Percentiles rank a stretch among this genome's conserved stretches.
Conservation (phyloP, 2,888 invertebrate genomes). For the Drosophila austrosaltans region DNA sequence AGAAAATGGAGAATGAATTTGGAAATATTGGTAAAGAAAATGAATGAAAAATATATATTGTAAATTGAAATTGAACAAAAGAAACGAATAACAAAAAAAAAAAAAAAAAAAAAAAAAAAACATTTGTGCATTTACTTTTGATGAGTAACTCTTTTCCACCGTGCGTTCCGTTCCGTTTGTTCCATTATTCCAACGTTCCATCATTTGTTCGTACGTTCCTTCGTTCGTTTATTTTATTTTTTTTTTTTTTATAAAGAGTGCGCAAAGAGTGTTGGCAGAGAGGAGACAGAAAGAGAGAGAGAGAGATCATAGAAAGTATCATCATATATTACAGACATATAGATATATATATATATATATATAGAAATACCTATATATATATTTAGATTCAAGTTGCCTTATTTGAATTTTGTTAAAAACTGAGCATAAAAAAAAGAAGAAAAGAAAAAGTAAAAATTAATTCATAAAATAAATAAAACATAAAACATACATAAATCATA, state of each 20-base stretch:
- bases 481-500: constrained; percentile 23
- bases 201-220: neutral
- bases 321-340: constrained; percentile 27
- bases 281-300: neutral
- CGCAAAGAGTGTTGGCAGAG: constrained; percentile 1
- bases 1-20: neutral
- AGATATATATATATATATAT: constrained; percentile 33
- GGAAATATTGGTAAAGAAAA: neutral
- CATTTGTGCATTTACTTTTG: constrained; percentile 8
- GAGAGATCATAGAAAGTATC: constrained; percentile 9
- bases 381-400: constrained; percentile 80
- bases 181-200: neutral
- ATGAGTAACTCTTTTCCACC: neutral
- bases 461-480: neutral
- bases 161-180: neutral
- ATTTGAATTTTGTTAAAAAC: constrained; percentile 75
- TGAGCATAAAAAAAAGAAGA: constrained; percentile 22
- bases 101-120: neutral
- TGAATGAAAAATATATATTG: neutral
- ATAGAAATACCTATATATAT: constrained; percentile 37
- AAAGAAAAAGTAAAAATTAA: constrained; percentile 5
- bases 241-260: neutral
- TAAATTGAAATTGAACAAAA: constrained; percentile 1
- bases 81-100: neutral
- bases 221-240: neutral